These are phyloP conservation scores for Bettongia penicillata DNA, from an alignment of 2,113 vertebrate genomes.

Conservation along the genomic window DNA sequence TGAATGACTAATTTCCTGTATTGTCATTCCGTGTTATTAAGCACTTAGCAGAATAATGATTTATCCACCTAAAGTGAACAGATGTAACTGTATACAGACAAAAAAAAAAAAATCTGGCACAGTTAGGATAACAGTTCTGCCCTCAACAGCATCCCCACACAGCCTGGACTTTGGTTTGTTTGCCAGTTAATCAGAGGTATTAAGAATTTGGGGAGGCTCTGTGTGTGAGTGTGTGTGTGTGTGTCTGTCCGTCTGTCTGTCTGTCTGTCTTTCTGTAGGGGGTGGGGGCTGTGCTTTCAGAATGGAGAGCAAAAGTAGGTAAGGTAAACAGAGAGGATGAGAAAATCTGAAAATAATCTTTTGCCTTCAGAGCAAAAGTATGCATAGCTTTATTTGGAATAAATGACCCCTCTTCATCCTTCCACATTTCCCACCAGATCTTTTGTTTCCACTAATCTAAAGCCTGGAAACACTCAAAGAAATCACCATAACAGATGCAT, in stretches of 20 bases:
- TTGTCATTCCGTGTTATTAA: slow-evolving; percentile 43
- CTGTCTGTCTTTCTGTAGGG: background rate
- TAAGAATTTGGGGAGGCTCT: slow-evolving; percentile 68
- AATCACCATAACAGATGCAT: background rate
- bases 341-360: slow-evolving; percentile 57
- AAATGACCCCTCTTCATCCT: background rate
- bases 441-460: slow-evolving; percentile 70
- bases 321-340: slow-evolving; percentile 23
- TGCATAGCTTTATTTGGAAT: slow-evolving; percentile 73
- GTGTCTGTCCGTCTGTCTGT: slow-evolving; percentile 26
- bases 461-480: background rate
- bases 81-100: slow-evolving; percentile 69
- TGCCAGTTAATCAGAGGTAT: slow-evolving; percentile 75
- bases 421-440: background rate
- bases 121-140: slow-evolving; percentile 34
- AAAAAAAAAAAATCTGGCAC: slow-evolving; percentile 62
- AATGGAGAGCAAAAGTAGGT: slow-evolving; percentile 67
- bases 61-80: slow-evolving; percentile 74
- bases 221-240: slow-evolving; percentile 18
- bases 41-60: slow-evolving; percentile 71
- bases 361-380: slow-evolving; percentile 72
- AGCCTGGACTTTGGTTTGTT: slow-evolving; percentile 65
- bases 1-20: slow-evolving; percentile 61
- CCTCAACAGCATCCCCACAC: slow-evolving; percentile 76
- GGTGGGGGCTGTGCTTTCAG: slow-evolving; percentile 40